Evolutionary conservation across 2,113 vertebrate genomes (phyloP).

Genomic region (Leptodactylus fuscus): DNA sequence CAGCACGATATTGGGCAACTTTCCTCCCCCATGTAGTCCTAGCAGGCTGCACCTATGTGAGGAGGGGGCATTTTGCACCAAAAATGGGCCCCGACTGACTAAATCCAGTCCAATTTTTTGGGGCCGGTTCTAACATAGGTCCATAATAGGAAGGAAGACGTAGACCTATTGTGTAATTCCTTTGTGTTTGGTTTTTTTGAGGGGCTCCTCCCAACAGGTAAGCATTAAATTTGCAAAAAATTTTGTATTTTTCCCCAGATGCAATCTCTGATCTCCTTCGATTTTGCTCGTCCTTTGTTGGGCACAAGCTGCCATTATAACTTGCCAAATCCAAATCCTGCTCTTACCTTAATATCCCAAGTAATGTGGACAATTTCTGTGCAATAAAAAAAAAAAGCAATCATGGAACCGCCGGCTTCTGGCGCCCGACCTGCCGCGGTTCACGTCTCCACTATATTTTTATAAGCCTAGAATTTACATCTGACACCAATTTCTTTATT

Average conservation of each 20-base stretch:
- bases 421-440: conserved; percentile 70
- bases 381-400: conserved; percentile 61
- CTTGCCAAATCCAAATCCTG: conserved; percentile 66
- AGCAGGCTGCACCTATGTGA: no score
- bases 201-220: background rate
- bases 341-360: conserved; percentile 69
- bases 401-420: conserved; percentile 70
- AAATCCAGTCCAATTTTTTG: no score
- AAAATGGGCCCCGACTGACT: no score
- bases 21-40: no score
- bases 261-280: background rate
- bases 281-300: background rate
- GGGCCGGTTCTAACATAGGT: no score
- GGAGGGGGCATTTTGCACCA: no score
- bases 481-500: conserved; percentile 68
- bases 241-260: background rate
- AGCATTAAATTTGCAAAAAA: no score
- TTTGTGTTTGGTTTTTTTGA: no score
- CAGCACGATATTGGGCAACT: no score
- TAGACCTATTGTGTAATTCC: no score
- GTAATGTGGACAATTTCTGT: conserved; percentile 66
- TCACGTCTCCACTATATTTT: conserved; percentile 81
- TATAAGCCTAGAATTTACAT: conserved; percentile 75
- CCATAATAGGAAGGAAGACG: no score
- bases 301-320: conserved; percentile 7